phyloP scores from a whole-genome alignment of 2,888 invertebrate genomes.

The Hipparchia semele region DNA sequence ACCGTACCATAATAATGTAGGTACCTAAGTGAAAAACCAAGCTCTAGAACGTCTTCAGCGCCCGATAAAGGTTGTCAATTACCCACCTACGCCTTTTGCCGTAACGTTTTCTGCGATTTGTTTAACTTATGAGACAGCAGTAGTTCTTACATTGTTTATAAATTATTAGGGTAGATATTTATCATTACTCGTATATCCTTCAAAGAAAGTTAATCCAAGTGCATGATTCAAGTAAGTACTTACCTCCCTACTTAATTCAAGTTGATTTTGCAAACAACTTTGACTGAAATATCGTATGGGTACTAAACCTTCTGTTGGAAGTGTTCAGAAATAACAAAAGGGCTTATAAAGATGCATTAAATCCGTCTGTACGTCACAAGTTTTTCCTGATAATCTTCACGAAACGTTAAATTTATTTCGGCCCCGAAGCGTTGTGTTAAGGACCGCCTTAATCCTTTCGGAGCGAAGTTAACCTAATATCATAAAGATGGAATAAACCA shows the following conservation, averaged over 20 bases:
- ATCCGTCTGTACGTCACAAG: constrained; percentile 65
- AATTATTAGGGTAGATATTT: too few relatives aligned
- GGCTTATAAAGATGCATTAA: constrained; percentile 29
- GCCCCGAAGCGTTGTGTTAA: constrained; percentile 79
- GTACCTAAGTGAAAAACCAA: too few relatives aligned
- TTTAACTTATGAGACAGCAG: too few relatives aligned
- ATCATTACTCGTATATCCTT: too few relatives aligned
- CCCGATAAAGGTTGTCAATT: too few relatives aligned
- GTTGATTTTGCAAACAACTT: constrained; percentile 5
- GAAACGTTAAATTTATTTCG: constrained; percentile 79
- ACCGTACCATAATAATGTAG: too few relatives aligned
- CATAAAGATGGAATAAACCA: constrained; percentile 79
- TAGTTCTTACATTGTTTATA: too few relatives aligned
- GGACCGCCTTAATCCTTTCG: constrained; percentile 79
- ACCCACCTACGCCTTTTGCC: too few relatives aligned
- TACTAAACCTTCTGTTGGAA: constrained; percentile 43
- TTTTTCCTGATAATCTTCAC: constrained; percentile 79
- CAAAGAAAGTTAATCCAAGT: neutral
- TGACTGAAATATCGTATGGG: constrained; percentile 17
- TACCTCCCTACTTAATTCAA: neutral
- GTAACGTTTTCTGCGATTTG: too few relatives aligned
- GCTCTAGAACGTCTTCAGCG: too few relatives aligned
- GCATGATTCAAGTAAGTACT: neutral
- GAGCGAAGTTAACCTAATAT: constrained; percentile 79
- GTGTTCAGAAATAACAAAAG: constrained; percentile 56